Percentiles rank a stretch among this genome's conserved stretches.
These are phyloP conservation scores for Dysdera silvatica DNA, from an alignment of 1,140 invertebrate species.

Conservation along the genomic window DNA sequence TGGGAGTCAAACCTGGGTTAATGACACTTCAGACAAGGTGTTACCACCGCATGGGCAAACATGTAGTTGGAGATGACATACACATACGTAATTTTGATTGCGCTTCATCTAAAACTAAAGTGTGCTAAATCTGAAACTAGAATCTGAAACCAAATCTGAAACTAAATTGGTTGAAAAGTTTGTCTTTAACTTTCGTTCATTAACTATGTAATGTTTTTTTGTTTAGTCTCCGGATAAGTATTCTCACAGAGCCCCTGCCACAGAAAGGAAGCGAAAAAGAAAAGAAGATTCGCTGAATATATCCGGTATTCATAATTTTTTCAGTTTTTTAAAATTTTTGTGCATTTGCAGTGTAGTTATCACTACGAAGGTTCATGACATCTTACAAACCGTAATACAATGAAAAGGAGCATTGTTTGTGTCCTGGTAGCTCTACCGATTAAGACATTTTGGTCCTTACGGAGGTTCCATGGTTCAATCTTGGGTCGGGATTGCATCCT, in stretches of 20 bases:
- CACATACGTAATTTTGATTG: constrained; percentile 1
- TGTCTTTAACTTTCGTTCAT: not conserved
- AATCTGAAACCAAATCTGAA: not conserved
- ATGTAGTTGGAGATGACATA: not conserved
- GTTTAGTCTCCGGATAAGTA: constrained; percentile 27
- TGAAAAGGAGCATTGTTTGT: too few species aligned
- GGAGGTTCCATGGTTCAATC: too few species aligned
- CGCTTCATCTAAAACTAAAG: not conserved
- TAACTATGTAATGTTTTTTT: not conserved
- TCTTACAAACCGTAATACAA: too few species aligned
- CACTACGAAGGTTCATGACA: too few species aligned
- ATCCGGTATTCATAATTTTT: constrained; percentile 11
- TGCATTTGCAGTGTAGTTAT: not conserved
- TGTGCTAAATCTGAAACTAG: not conserved
- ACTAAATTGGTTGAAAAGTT: not conserved
- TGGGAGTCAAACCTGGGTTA: too few species aligned
- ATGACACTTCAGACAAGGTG: too few species aligned
- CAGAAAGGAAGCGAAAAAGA: constrained; percentile 41
- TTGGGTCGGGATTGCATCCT: too few species aligned
- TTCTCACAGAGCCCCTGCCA: constrained; percentile 35
- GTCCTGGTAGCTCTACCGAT: too few species aligned
- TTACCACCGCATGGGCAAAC: not conserved
- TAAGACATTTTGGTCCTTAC: too few species aligned
- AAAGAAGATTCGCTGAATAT: constrained; percentile 15
- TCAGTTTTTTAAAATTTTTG: not conserved